Evolutionary conservation across 92 coral and sea anemone genomes (phyloP).

Genomic region (Montipora capitata): DNA sequence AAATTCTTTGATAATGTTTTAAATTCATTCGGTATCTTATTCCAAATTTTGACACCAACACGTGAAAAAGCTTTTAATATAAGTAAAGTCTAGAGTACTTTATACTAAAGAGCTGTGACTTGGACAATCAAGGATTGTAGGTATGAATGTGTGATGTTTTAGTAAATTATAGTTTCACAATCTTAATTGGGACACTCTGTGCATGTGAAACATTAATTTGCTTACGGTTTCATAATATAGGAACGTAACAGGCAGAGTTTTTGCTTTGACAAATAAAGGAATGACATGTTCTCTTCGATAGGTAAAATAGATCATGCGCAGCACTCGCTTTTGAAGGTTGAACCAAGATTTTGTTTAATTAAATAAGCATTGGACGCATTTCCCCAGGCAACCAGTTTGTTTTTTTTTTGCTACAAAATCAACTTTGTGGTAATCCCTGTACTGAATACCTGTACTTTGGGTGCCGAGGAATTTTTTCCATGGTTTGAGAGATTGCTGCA

Average conservation of each 20-base stretch:
- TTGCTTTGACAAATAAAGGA: conserved; percentile 49
- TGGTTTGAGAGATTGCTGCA: too few relatives aligned
- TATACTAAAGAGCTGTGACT: neutral
- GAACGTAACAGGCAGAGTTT: conserved; percentile 51
- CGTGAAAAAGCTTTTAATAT: too few relatives aligned
- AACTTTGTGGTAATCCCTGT: too few relatives aligned
- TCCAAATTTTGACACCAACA: too few relatives aligned
- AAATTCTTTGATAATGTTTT: too few relatives aligned
- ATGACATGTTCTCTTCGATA: conserved; percentile 39
- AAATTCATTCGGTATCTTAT: too few relatives aligned
- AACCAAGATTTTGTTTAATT: conserved; percentile 17
- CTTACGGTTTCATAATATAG: conserved; percentile 30
- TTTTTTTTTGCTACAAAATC: too few relatives aligned
- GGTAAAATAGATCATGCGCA: conserved; percentile 40
- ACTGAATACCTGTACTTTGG: too few relatives aligned
- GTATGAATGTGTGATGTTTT: conserved; percentile 37
- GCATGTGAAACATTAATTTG: conserved; percentile 32
- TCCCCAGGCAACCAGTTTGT: conserved; percentile 50
- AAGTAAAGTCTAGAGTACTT: too few relatives aligned
- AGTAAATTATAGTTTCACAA: conserved; percentile 38
- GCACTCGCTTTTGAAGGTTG: conserved; percentile 20
- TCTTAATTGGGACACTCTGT: conserved; percentile 25
- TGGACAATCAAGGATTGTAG: conserved; percentile 50
- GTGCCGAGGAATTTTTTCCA: too few relatives aligned
- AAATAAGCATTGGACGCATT: conserved; percentile 38